Evolutionary conservation across 2,797 vertebrate species (phyloP).

Genomic region (Poliocrania exsul): DNA sequence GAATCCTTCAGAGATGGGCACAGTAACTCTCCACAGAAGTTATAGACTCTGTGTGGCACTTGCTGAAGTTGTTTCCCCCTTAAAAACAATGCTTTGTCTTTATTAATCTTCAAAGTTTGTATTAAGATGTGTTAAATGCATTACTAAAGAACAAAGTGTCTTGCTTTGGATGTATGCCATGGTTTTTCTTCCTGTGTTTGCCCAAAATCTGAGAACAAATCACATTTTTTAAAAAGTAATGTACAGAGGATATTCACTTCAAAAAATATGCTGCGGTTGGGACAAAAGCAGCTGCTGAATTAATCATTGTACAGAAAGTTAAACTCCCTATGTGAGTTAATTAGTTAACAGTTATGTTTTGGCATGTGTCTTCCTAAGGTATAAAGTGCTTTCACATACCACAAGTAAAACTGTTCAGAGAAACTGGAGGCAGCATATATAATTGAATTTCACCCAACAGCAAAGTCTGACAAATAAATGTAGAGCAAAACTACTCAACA

Average conservation of each 20-base stretch:
- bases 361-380: not conserved
- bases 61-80: not conserved
- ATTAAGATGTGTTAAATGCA: not conserved
- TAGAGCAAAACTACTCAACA: not conserved
- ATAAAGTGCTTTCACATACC: not conserved
- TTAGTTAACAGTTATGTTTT: not conserved
- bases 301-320: not conserved
- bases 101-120: not conserved
- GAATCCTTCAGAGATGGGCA: not conserved
- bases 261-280: not conserved
- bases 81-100: not conserved
- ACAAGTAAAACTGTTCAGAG: not conserved
- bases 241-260: not conserved
- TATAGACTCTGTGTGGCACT: rapidly evolving
- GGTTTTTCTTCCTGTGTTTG: not conserved
- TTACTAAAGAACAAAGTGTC: not conserved
- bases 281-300: not conserved
- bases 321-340: not conserved
- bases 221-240: not conserved
- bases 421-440: not conserved
- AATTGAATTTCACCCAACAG: not conserved
- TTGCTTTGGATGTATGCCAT: rapidly evolving
- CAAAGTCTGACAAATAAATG: not conserved
- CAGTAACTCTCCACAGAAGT: not conserved
- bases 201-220: not conserved